Percentiles rank a stretch among this genome's conserved stretches.
phyloP scores from a whole-genome alignment of 2,888 invertebrate genomes.

The Magallana nippona region DNA sequence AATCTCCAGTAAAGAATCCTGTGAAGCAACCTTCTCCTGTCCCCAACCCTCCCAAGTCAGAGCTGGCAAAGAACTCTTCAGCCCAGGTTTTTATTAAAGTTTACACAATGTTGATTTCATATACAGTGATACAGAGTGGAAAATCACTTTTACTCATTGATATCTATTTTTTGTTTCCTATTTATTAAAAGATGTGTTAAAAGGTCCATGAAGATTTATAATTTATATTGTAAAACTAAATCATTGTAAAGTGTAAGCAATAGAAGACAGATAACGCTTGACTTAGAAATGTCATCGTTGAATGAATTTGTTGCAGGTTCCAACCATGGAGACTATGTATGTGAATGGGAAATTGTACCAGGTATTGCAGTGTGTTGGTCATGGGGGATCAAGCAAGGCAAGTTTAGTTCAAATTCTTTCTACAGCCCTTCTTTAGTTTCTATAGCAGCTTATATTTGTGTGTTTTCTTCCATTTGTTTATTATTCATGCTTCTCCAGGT shows the following conservation, averaged over 20 bases:
- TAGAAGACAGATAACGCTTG: background rate
- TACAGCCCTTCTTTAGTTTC: background rate
- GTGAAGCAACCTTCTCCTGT: too few species aligned
- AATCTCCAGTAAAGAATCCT: too few species aligned
- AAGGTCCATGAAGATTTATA: too few species aligned
- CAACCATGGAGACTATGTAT: conserved; percentile 57
- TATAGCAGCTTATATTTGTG: background rate
- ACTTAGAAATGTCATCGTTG: background rate
- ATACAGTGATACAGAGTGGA: too few species aligned
- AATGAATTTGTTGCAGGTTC: conserved; percentile 29
- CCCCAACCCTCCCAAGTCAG: background rate
- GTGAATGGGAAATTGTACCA: conserved; percentile 89
- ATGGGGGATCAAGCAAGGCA: conserved; percentile 95
- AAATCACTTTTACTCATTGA: too few species aligned
- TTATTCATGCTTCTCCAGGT: conserved; percentile 66
- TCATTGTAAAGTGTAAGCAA: too few species aligned
- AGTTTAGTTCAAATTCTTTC: conserved; percentile 11
- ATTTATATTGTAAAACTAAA: too few species aligned
- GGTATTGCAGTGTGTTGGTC: conserved; percentile 88
- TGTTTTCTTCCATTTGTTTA: too few species aligned
- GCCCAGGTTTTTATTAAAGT: conserved; percentile 4
- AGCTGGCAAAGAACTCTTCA: background rate
- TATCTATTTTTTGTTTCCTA: too few species aligned
- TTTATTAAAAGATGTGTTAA: too few species aligned
- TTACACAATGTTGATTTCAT: background rate